These are phyloP conservation scores for Hystrix brachyura DNA, from an alignment of 2,113 vertebrate species.

Conservation along the genomic window DNA sequence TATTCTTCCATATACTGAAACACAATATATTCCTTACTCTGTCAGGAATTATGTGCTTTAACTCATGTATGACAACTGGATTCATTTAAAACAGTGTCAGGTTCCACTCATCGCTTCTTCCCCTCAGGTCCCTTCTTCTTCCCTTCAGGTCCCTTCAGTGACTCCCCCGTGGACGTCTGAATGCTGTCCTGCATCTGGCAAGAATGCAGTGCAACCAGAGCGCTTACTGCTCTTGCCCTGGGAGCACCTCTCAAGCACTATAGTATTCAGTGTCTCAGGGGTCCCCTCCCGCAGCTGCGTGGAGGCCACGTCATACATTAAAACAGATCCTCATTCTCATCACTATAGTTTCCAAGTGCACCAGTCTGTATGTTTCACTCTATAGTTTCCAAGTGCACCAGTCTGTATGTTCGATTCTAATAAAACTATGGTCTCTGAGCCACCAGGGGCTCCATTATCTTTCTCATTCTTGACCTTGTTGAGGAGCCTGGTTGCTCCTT, in stretches of 20 bases:
- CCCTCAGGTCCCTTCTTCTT: not conserved
- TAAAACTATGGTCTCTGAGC: not conserved
- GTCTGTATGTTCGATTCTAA: not conserved
- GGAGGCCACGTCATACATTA: not conserved
- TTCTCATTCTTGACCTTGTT: conserved; percentile 8
- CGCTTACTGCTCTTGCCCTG: not conserved
- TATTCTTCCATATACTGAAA: not conserved
- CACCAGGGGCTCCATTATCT: not conserved
- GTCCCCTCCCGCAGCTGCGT: not conserved
- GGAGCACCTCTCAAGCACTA: not conserved
- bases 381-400: not conserved
- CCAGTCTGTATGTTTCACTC: not conserved
- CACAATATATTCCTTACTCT: not conserved
- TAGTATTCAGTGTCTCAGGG: not conserved
- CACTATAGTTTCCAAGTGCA: not conserved
- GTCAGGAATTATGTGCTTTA: not conserved
- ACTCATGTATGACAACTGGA: not conserved
- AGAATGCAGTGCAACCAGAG: not conserved
- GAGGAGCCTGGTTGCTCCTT: not conserved
- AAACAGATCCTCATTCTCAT: not conserved
- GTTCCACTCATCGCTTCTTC: not conserved
- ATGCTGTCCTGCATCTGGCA: not conserved
- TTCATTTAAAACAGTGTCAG: not conserved
- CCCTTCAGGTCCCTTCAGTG: not conserved
- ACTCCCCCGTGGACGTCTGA: not conserved